These are phyloP conservation scores for Horisme vitalbata DNA, from an alignment of 2,888 invertebrate species.

Conservation along the genomic window DNA sequence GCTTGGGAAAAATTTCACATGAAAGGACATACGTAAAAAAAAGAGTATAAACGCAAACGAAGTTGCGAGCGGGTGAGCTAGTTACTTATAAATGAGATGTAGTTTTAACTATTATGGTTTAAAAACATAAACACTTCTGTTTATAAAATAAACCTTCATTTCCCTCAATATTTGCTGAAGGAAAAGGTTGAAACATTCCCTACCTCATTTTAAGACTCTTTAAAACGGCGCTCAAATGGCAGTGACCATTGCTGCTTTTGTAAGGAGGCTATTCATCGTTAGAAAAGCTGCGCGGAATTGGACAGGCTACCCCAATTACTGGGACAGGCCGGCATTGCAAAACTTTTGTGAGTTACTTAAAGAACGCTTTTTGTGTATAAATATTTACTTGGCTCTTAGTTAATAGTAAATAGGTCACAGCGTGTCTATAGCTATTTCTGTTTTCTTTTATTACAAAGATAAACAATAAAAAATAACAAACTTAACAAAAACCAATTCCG, in stretches of 20 bases:
- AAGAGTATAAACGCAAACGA: too few relatives aligned
- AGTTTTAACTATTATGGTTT: too few relatives aligned
- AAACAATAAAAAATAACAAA: not conserved
- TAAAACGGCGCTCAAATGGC: constrained; percentile 13
- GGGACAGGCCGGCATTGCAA: constrained; percentile 15
- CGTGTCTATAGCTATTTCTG: too few relatives aligned
- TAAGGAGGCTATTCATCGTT: constrained; percentile 19
- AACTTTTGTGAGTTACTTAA: constrained; percentile 16
- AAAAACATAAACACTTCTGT: too few relatives aligned
- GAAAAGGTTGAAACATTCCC: constrained; percentile 1
- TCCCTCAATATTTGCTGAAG: constrained; percentile 3
- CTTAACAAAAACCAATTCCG: constrained; percentile 1
- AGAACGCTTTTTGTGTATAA: constrained; percentile 1
- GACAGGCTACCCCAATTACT: constrained; percentile 35
- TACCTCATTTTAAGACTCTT: constrained; percentile 8
- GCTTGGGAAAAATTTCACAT: too few relatives aligned
- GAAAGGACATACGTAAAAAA: too few relatives aligned
- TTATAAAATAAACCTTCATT: too few relatives aligned
- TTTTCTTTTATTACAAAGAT: too few relatives aligned
- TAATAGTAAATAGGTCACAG: too few relatives aligned
- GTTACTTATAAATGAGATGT: too few relatives aligned
- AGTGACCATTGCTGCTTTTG: constrained; percentile 24
- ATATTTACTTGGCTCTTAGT: not conserved
- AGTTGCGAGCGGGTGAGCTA: too few relatives aligned
- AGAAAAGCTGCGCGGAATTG: constrained; percentile 24